Percentiles rank a stretch among this genome's conserved stretches.
Evolutionary conservation across 2,113 vertebrate genomes (phyloP).

Genomic region (Sorex fumeus): DNA sequence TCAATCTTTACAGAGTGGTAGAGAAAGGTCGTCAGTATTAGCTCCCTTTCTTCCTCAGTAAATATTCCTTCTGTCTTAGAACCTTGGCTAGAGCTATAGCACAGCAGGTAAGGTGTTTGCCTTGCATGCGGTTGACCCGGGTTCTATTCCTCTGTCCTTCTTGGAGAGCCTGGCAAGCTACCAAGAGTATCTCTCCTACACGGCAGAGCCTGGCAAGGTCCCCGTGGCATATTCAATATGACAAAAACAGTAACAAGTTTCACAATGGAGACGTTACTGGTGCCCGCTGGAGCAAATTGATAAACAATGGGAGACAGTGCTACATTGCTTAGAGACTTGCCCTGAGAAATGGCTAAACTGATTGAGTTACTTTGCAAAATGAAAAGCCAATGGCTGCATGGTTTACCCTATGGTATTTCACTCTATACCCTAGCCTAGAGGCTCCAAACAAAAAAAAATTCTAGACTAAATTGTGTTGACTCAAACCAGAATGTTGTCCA

Average conservation of each 20-base stretch:
- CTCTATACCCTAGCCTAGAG: not conserved
- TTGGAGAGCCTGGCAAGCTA: no score
- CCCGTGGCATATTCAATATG: no score
- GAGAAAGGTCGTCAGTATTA: slow-evolving; percentile 45
- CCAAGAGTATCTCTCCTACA: no score
- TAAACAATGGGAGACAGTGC: no score
- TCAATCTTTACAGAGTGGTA: not conserved
- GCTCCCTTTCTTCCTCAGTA: slow-evolving; percentile 45
- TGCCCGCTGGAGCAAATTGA: no score
- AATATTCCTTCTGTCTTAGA: slow-evolving; percentile 48
- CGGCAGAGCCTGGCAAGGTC: no score
- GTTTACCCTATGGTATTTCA: not conserved
- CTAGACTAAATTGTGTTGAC: slow-evolving; percentile 1
- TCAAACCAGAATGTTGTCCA: not conserved
- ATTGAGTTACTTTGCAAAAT: slow-evolving; percentile 20
- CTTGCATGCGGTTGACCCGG: no score
- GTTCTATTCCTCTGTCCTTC: no score
- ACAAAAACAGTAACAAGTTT: no score
- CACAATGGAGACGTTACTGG: no score
- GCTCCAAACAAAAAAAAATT: slow-evolving; percentile 19
- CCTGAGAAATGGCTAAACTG: slow-evolving; percentile 1
- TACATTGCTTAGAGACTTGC: not conserved
- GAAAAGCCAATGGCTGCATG: slow-evolving; percentile 4
- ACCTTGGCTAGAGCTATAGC: no score
- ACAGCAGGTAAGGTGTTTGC: no score